Evolutionary conservation across 1,140 invertebrate genomes (phyloP), one percentile per base, ranked within the genome.

Genomic region (Rhopalosiphum maidis): DNA sequence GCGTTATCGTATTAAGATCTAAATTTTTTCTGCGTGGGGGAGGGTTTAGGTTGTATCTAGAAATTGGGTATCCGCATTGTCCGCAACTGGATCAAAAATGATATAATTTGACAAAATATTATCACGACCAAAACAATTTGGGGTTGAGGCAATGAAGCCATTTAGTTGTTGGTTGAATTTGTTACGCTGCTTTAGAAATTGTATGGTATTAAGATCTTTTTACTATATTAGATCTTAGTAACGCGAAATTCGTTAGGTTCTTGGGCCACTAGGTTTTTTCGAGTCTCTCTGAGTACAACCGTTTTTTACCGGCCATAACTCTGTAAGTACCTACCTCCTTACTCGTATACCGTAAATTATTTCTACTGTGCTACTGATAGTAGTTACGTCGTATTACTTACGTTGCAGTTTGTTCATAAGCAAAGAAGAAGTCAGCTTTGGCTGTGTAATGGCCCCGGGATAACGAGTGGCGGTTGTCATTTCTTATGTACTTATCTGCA

Each of bases 371-470:
- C 11, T 68, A 60, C 0, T 9, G 43, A 4, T 2, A 18, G 2
- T 77, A 77, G 5, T 18, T n/a, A 35, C 4, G 30, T 6, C 18
- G 60, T 77, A 68, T 68, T 25, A 85, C 91, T 93, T n/a, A 93
- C 91, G 95, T 96, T 0, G 95, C 94, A 22, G 93, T 94, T n/a
- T 95, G 95, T 93, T 95, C 94, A 3, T 94, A 55, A 18, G 94
- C 95, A 51, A 95, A 95, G 54, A 96, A 94, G 83, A 95, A 96
- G 92, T 96, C 96, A 15, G 94, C 95, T 93, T 95, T 95, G 3
- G 96, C 95, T 0, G 94, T 93, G 41, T 96, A 91, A 93, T 96
- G 96, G 35, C 96, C 96, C n/a, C 94, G 86, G 5, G 94, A 87
- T 30, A 94, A 37, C 94, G 94, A 96, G 18, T 86, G 94, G 87